These are phyloP conservation scores for Ormyrus labotus DNA, from an alignment of 2,888 invertebrate genomes.

Conservation along the genomic window DNA sequence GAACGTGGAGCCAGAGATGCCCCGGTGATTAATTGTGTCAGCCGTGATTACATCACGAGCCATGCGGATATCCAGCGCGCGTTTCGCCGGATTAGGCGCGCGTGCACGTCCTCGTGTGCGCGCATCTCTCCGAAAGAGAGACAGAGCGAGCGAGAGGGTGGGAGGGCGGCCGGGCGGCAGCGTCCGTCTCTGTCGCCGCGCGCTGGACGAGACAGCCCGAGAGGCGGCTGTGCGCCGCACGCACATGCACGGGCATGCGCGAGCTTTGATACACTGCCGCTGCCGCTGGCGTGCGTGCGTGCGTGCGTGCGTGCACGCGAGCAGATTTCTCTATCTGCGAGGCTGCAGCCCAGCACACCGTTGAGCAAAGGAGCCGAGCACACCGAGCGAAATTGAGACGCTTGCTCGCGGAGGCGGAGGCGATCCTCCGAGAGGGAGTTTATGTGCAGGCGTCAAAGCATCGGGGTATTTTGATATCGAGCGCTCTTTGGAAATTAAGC, in stretches of 20 bases:
- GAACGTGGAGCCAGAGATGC: slow-evolving; percentile 62
- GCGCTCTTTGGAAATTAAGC: too few species aligned
- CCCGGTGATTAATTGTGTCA: slow-evolving; percentile 72
- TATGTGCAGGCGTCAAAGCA: too few species aligned
- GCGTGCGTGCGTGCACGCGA: too few species aligned
- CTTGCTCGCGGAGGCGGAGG: too few species aligned
- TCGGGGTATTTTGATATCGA: too few species aligned
- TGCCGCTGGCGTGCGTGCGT: too few species aligned
- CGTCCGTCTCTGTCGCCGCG: neutral
- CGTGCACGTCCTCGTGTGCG: slow-evolving; percentile 50
- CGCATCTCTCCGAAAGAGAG: slow-evolving; percentile 64
- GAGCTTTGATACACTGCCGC: neutral
- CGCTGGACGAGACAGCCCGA: slow-evolving; percentile 42
- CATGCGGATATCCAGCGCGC: slow-evolving; percentile 58
- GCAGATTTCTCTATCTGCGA: too few species aligned
- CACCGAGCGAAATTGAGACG: too few species aligned
- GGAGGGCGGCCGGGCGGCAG: neutral
- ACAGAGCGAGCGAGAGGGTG: neutral
- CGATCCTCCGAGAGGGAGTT: too few species aligned
- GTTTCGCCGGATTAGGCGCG: slow-evolving; percentile 41
- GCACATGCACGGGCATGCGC: neutral
- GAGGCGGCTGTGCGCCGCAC: slow-evolving; percentile 6
- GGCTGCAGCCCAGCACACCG: too few species aligned
- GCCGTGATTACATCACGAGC: slow-evolving; percentile 71
- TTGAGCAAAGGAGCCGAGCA: too few species aligned